Evolutionary conservation across 2,797 vertebrate species (phyloP).

Genomic region (Enteromius argenteus): DNA sequence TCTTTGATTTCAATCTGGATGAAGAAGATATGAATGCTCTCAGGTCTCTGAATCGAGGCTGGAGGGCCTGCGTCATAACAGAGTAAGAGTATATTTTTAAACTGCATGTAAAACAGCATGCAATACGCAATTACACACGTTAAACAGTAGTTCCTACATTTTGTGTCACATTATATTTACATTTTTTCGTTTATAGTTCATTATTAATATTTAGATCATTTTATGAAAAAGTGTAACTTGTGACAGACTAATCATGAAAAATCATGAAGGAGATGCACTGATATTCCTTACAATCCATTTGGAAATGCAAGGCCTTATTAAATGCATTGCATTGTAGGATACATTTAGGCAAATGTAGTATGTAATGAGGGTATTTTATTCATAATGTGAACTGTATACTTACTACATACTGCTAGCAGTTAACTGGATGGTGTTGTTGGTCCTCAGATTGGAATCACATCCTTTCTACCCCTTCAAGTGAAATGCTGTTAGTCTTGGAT

Average conservation of each 20-base stretch:
- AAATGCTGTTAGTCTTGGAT: slow-evolving; percentile 4
- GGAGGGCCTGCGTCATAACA: slow-evolving; percentile 65
- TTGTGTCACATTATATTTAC: background rate
- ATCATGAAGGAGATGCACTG: background rate
- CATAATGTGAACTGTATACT: background rate
- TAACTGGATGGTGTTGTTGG: slow-evolving; percentile 21
- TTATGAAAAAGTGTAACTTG: background rate
- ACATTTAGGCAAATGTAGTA: background rate
- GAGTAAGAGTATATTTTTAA: slow-evolving; percentile 64
- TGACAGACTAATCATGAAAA: background rate
- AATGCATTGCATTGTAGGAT: background rate
- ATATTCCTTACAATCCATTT: background rate
- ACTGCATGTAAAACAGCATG: background rate
- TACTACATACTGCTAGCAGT: background rate
- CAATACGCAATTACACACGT: background rate
- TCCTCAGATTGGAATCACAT: slow-evolving; percentile 55
- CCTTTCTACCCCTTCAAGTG: slow-evolving; percentile 60
- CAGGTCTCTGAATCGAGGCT: slow-evolving; percentile 74
- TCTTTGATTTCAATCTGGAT: slow-evolving; percentile 73
- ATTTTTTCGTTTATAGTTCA: background rate
- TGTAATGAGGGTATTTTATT: background rate
- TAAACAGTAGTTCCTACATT: background rate
- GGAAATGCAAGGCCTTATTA: background rate
- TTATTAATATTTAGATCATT: background rate
- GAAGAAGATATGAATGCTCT: slow-evolving; percentile 75